Percentiles rank a stretch among this genome's conserved stretches.
phyloP scores from a whole-genome alignment of 2,888 invertebrate species.

The Frankliniella intonsa region DNA sequence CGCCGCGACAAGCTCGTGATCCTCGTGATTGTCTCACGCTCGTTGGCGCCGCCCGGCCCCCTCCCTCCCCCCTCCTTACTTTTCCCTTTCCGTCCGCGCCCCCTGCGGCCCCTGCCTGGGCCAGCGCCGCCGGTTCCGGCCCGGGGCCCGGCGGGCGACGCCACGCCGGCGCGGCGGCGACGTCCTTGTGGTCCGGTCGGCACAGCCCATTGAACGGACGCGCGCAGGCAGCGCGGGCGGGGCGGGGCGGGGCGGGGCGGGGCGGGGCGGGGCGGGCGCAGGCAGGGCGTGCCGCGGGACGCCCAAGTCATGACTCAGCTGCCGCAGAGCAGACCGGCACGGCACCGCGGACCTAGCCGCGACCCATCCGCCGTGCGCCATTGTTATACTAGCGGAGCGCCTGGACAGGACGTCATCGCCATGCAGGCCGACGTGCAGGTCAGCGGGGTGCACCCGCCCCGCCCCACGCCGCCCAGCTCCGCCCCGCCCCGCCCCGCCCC shows the following conservation, averaged over 20 bases:
- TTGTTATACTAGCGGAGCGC: not conserved
- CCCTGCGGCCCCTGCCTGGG: too few relatives aligned
- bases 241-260: too few relatives aligned
- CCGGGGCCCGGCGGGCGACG: not conserved
- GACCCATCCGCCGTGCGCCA: not conserved
- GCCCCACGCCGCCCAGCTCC: too few relatives aligned
- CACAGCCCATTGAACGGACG: not conserved
- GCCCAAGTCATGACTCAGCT: constrained; percentile 16
- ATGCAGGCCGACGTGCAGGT: too few relatives aligned
- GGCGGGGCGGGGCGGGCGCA: not conserved
- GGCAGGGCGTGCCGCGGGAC: not conserved
- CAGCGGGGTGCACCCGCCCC: too few relatives aligned
- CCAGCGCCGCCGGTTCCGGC: too few relatives aligned
- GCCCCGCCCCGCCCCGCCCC: too few relatives aligned
- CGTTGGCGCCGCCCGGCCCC: too few relatives aligned
- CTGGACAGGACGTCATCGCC: not conserved
- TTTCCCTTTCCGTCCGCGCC: not conserved
- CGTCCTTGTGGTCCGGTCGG: not conserved
- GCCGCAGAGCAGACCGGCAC: not conserved
- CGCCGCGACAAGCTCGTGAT: too few relatives aligned
- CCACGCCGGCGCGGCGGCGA: too few relatives aligned
- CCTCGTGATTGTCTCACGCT: too few relatives aligned
- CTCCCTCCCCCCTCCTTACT: not conserved
- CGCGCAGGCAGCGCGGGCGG: too few relatives aligned
- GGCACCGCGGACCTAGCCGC: not conserved